Base-by-base conservation (phyloP, 2,113 vertebrate species). In the Dromas ardeola region DNA sequence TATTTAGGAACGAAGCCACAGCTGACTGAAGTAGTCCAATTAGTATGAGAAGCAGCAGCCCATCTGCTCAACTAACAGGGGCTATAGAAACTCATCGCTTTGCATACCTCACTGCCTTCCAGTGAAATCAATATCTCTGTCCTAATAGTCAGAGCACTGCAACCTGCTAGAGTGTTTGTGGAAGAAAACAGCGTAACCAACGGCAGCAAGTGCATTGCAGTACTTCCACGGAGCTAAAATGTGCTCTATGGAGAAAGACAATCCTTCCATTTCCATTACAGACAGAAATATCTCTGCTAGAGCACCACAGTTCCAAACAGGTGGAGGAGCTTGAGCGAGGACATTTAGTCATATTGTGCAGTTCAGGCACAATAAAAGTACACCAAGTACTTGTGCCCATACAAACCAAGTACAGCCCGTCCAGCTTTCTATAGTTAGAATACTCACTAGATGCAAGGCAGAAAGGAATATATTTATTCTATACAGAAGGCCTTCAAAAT, bases 61-160 rank as follows among this genome's bases (percentile, higher is more conserved):
- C 91, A 95, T 95, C 94, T 96, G 96, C 83, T 97, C 78, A 8
- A 8, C 38, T 45, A 42, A 32, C 59, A 61, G 30, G 21, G 67
- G 40, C 82, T 58, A 56, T 47, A 38, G 66, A 85, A 93, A 90
- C 63, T 15, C 40, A 70, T 29, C n/a, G 7, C 42, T 95, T 5
- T 71, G 71, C 76, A 74, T 2, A 38, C 29, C 72, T 90, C 76
- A 22, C 45, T 78, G 90, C 82, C 76, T 92, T 81, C 72, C n/a
- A 66, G 19, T 56, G 88, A 90, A 86, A 53, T 55, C 81, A 70
- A 0, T 53, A 58, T 52, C 49, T 71, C 78, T 45, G 53, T 52
- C 66, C 81, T 27, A 19, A 58, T 4, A 67, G 6, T 17, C 77
- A 81, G n/a, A 92, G 66, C 42, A 20, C 4, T 19, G 19, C 79